phyloP scores from a whole-genome alignment of 1,140 invertebrate species.

The Heliconius congener region DNA sequence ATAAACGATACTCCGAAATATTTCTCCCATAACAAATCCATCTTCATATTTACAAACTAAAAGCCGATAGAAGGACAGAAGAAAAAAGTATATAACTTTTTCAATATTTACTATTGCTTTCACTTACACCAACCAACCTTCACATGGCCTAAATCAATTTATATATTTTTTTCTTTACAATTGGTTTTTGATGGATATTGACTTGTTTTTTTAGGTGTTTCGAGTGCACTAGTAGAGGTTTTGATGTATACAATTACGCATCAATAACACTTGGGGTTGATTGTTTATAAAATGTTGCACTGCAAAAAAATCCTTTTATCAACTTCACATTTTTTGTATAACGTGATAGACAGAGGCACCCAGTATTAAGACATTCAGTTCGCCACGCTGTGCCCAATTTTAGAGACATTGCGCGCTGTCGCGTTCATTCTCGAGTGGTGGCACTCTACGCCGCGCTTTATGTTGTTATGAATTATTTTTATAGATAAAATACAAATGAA shows the following conservation, averaged over 20 bases:
- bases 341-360: too few relatives aligned
- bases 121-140: background rate
- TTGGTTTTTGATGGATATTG: slow-evolving; percentile 6
- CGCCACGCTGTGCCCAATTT: too few relatives aligned
- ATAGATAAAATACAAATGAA: too few relatives aligned
- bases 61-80: background rate
- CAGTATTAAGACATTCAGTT: too few relatives aligned
- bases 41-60: background rate
- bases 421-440: too few relatives aligned
- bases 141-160: background rate
- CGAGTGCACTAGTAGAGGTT: background rate
- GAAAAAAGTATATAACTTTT: slow-evolving; percentile 9
- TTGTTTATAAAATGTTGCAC: background rate
- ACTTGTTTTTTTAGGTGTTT: background rate
- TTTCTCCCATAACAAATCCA: background rate
- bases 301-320: too few relatives aligned
- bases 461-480: too few relatives aligned
- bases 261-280: background rate
- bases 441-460: too few relatives aligned
- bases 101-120: background rate
- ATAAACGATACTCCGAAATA: background rate
- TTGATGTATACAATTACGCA: background rate
- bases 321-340: too few relatives aligned
- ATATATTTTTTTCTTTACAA: background rate
- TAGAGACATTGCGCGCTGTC: too few relatives aligned